A percentile compares a stretch with the other conserved stretches of the same genome.
These are phyloP conservation scores for Myiotriccus ornatus DNA, from an alignment of 2,797 vertebrate species.

Conservation along the genomic window DNA sequence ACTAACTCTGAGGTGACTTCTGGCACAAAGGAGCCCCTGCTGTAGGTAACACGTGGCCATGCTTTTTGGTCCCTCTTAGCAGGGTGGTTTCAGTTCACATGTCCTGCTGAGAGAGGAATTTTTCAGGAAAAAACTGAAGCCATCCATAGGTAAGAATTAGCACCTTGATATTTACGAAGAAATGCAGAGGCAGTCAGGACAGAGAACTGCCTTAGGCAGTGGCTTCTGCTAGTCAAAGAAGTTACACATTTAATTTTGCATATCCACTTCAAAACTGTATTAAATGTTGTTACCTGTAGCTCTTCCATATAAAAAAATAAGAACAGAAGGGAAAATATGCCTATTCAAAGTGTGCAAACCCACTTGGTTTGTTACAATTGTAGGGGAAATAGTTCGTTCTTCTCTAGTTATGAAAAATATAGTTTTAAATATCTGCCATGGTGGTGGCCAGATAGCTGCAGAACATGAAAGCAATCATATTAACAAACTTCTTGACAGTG, in stretches of 20 bases:
- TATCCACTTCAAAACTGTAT: neutral
- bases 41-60: neutral
- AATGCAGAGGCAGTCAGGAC: neutral
- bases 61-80: neutral
- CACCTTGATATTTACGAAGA: neutral
- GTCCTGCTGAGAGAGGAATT: neutral
- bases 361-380: neutral
- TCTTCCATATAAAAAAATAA: neutral
- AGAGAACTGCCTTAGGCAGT: neutral
- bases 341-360: neutral
- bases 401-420: neutral
- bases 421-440: neutral
- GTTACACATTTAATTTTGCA: neutral
- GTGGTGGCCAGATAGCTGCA: neutral
- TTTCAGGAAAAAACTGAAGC: neutral
- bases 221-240: neutral
- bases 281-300: neutral
- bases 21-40: neutral
- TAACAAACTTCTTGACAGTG: neutral
- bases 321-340: neutral
- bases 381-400: neutral
- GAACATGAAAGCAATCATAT: neutral
- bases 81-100: neutral
- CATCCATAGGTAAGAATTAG: neutral
- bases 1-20: neutral